Conservation (phyloP, 2,888 invertebrate genomes). For the Ochropleura plecta region DNA sequence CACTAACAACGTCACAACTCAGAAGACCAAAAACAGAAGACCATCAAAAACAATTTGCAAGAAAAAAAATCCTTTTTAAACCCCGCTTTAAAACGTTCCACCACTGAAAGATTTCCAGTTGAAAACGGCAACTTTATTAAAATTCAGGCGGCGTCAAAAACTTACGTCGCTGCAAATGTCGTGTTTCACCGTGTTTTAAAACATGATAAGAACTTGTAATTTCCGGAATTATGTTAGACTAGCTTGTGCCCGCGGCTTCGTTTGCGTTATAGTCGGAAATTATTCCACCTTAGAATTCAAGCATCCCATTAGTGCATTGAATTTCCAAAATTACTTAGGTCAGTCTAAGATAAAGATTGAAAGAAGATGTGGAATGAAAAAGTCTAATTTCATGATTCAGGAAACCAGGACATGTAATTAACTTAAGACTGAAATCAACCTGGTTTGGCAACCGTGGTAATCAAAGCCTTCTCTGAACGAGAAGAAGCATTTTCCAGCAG, state of each 20-base stretch:
- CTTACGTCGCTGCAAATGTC: slow-evolving; percentile 62
- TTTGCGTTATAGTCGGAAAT: background rate
- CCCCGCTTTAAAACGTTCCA: slow-evolving; percentile 42
- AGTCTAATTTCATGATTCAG: too few relatives aligned
- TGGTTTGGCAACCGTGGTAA: too few relatives aligned
- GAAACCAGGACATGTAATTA: too few relatives aligned
- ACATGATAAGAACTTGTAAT: slow-evolving; percentile 66
- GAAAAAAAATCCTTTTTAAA: slow-evolving; percentile 33
- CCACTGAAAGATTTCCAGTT: slow-evolving; percentile 51
- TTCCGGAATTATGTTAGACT: slow-evolving; percentile 56
- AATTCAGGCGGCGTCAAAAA: slow-evolving; percentile 61
- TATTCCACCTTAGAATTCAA: background rate
- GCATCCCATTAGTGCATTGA: too few relatives aligned
- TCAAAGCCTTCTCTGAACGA: too few relatives aligned
- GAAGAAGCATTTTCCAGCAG: too few relatives aligned
- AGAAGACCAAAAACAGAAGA: slow-evolving; percentile 15
- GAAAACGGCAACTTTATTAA: slow-evolving; percentile 56
- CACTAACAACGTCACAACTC: background rate
- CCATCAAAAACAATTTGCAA: slow-evolving; percentile 14
- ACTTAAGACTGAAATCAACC: too few relatives aligned
- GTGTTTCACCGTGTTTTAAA: slow-evolving; percentile 65
- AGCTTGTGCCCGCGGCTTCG: background rate
- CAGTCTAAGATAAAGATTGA: too few relatives aligned
- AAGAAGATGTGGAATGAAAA: too few relatives aligned
- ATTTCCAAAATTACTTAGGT: too few relatives aligned